Conservation (phyloP, 2,888 invertebrate species). For the Malthinus flaveolus region DNA sequence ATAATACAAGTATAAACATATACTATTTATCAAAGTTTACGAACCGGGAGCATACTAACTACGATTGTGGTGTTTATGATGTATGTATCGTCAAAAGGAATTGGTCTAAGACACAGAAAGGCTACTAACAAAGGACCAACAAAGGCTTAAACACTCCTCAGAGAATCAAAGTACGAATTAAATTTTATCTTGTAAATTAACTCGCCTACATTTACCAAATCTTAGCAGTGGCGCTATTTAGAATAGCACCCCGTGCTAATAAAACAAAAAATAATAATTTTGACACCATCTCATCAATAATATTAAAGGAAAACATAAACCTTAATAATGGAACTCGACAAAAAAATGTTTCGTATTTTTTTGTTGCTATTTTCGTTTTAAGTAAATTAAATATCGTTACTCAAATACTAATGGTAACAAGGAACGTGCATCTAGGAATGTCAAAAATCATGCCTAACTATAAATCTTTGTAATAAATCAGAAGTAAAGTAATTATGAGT, state of each 20-base stretch:
- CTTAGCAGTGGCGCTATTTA: constrained; percentile 30
- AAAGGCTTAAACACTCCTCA: constrained; percentile 37
- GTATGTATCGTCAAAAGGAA: constrained; percentile 33
- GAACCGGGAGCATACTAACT: constrained; percentile 32
- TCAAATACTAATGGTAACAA: constrained; percentile 22
- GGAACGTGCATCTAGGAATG: constrained; percentile 24
- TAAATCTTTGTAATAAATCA: constrained; percentile 44
- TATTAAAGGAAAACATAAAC: no score
- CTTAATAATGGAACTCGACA: no score
- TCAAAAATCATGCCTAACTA: constrained; percentile 25
- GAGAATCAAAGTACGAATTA: constrained; percentile 35
- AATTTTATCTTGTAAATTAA: constrained; percentile 40
- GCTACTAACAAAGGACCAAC: constrained; percentile 35
- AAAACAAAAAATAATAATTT: constrained; percentile 12
- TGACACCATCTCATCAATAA: no score
- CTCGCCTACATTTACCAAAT: constrained; percentile 37
- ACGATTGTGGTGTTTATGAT: constrained; percentile 34
- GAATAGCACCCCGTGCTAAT: constrained; percentile 28
- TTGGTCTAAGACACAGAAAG: constrained; percentile 31
- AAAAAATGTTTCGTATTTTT: no score
- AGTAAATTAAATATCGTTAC: constrained; percentile 3
- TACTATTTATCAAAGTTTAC: constrained; percentile 37
- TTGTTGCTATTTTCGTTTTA: not conserved
- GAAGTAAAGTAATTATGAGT: constrained; percentile 47
- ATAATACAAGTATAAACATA: no score